A percentile compares a stretch with the other conserved stretches of the same genome.
Evolutionary conservation across 2,113 vertebrate genomes (phyloP).

Genomic region (Callospermophilus lateralis): DNA sequence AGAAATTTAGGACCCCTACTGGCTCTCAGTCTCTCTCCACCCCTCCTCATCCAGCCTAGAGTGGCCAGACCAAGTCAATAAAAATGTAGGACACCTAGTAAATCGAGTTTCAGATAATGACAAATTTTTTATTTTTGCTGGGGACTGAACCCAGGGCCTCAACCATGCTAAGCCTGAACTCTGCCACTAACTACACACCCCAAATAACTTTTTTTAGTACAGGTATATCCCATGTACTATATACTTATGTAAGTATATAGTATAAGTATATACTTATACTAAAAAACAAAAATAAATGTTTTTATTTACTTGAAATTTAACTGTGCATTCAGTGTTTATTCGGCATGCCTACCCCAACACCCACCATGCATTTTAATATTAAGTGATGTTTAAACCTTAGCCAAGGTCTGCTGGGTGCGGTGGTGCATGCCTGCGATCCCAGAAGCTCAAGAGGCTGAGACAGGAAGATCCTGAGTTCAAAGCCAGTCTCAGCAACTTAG

Average conservation of each 20-base stretch:
- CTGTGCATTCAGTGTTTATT: background rate
- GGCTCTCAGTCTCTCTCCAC: no score
- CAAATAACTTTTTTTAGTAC: background rate
- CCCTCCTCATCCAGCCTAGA: background rate
- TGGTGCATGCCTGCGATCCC: no score
- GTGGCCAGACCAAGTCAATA: background rate
- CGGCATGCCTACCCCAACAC: no score
- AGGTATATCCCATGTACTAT: background rate
- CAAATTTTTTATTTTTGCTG: background rate
- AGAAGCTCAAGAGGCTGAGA: no score
- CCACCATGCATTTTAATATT: background rate
- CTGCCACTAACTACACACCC: background rate
- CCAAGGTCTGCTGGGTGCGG: background rate
- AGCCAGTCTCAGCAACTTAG: no score
- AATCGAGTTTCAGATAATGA: background rate
- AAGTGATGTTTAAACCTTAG: background rate
- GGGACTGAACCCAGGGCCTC: no score
- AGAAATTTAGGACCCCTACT: background rate
- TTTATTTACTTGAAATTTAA: background rate
- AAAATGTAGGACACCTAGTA: background rate
- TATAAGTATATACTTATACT: background rate
- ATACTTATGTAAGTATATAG: background rate
- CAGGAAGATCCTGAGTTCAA: no score
- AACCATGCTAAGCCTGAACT: background rate
- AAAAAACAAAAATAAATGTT: background rate